Conservation (phyloP, 1,140 invertebrate genomes). For the Lepidurus arcticus region DNA sequence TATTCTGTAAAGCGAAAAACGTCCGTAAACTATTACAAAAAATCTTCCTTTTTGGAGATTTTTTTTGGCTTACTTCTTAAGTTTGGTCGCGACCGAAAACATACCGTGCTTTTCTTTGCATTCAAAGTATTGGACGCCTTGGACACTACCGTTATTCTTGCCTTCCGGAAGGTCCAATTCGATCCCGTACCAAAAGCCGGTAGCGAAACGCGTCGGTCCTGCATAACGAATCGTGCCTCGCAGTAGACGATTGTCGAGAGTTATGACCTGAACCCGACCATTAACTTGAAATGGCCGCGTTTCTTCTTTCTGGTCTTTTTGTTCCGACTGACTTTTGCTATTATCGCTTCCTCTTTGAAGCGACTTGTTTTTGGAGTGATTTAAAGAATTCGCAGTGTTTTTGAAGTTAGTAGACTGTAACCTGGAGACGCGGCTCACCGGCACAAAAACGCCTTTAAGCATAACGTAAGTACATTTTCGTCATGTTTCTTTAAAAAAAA, state of each 20-base stretch:
- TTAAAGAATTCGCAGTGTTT: neutral
- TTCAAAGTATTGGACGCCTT: slow-evolving; percentile 48
- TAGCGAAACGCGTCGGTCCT: slow-evolving; percentile 38
- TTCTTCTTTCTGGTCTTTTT: neutral
- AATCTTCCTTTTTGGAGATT: neutral
- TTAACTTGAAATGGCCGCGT: slow-evolving; percentile 15
- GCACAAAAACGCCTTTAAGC: slow-evolving; percentile 31
- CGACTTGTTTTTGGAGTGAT: neutral
- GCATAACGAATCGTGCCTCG: slow-evolving; percentile 40
- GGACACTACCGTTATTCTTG: slow-evolving; percentile 48
- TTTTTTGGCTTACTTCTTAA: slow-evolving; percentile 44
- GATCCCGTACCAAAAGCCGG: slow-evolving; percentile 49
- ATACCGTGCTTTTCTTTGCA: slow-evolving; percentile 48
- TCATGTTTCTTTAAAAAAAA: slow-evolving; percentile 5
- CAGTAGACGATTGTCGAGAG: slow-evolving; percentile 25
- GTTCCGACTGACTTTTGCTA: neutral
- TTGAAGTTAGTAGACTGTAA: slow-evolving; percentile 12
- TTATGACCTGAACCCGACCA: slow-evolving; percentile 28
- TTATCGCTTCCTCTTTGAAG: neutral
- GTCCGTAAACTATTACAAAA: neutral
- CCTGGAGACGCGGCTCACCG: slow-evolving; percentile 29
- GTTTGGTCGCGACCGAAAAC: slow-evolving; percentile 46
- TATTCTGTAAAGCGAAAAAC: neutral
- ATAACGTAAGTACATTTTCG: neutral
- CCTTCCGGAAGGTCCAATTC: slow-evolving; percentile 49